Conservation (phyloP, 1,140 invertebrate species). For the Scylla paramamosain region DNA sequence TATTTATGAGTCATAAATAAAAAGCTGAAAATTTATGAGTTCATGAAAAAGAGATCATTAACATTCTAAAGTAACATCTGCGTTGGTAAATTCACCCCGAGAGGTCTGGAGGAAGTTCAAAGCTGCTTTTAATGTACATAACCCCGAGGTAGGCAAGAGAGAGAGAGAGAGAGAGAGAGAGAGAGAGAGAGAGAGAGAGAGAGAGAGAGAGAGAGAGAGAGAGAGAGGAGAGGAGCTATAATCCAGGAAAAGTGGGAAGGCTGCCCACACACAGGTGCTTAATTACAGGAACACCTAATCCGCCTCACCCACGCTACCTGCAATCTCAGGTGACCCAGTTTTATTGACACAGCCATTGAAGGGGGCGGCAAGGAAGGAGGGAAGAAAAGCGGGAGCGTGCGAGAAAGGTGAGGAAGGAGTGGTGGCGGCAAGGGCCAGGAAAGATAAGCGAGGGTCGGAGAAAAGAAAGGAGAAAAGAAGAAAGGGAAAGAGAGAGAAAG, state of each 20-base stretch:
- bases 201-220: conserved; percentile 41
- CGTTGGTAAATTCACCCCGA: neutral
- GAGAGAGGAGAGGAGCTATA: too few species aligned
- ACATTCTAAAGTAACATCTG: neutral
- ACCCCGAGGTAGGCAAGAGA: neutral
- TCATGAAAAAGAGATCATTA: too few species aligned
- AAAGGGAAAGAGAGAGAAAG: conserved; percentile 1
- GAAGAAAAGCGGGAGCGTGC: neutral
- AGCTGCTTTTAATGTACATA: neutral
- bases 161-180: conserved; percentile 22
- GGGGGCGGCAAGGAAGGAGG: neutral
- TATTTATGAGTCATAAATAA: too few species aligned
- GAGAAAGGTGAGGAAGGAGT: neutral
- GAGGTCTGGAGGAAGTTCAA: neutral
- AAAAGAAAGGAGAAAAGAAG: neutral
- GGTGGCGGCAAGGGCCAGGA: neutral
- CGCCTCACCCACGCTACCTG: neutral
- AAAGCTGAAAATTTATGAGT: too few species aligned
- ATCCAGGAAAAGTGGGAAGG: neutral
- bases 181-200: conserved; percentile 17
- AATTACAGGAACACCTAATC: conserved; percentile 21
- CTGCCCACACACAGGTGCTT: neutral
- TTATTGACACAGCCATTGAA: conserved; percentile 11
- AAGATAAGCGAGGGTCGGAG: neutral
- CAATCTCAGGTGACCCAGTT: conserved; percentile 11